Percentiles rank a stretch among this genome's conserved stretches.
These are phyloP conservation scores for Leptocoma aspasia DNA, from an alignment of 2,113 vertebrate species.

Conservation along the genomic window DNA sequence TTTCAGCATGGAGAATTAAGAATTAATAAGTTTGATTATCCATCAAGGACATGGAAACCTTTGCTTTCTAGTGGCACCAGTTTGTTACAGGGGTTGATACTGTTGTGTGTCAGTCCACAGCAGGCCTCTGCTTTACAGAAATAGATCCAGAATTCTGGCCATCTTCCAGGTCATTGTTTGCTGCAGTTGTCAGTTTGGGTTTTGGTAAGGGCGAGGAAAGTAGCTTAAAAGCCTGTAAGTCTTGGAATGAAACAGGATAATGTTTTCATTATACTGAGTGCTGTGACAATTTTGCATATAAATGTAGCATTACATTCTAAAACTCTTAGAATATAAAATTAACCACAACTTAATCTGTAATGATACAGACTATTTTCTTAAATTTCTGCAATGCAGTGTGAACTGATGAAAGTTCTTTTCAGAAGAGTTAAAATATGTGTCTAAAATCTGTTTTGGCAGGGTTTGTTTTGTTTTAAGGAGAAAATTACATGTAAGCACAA, in stretches of 20 bases:
- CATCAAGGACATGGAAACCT: background rate
- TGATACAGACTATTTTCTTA: background rate
- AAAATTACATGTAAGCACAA: background rate
- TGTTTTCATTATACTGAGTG: background rate
- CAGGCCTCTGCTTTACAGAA: background rate
- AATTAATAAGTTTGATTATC: background rate
- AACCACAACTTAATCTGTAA: background rate
- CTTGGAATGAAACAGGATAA: background rate
- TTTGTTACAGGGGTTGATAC: background rate
- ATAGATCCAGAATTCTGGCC: background rate
- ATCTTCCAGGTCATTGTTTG: constrained; percentile 4
- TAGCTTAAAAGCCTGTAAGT: background rate
- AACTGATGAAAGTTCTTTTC: background rate
- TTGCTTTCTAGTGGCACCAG: background rate
- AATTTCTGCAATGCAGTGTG: background rate
- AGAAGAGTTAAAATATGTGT: background rate
- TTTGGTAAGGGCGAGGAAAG: background rate
- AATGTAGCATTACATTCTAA: background rate
- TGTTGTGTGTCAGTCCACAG: background rate
- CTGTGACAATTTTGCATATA: background rate
- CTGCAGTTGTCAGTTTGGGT: background rate
- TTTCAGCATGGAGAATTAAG: background rate
- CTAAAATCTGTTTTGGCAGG: background rate
- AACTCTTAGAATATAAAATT: background rate
- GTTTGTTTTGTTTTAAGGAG: background rate